Evolutionary conservation across 2,888 invertebrate species (phyloP).

Genomic region (Dicycla oo): DNA sequence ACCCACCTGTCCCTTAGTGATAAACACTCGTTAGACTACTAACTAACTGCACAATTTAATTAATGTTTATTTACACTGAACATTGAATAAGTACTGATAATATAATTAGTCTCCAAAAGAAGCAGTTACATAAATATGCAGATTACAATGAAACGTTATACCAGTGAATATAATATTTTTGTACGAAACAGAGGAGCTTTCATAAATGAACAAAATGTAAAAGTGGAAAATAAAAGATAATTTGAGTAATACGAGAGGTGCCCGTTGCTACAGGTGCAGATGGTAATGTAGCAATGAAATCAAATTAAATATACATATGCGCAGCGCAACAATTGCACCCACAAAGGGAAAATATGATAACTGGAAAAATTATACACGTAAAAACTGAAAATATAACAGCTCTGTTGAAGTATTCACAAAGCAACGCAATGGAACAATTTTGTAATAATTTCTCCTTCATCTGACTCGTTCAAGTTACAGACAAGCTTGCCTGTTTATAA

Average conservation of each 20-base stretch:
- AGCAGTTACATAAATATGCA: conserved; percentile 12
- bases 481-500: too few relatives aligned
- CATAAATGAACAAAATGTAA: conserved; percentile 39
- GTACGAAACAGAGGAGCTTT: conserved; percentile 22
- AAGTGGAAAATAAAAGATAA: conserved; percentile 50
- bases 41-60: conserved; percentile 62
- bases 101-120: conserved; percentile 21
- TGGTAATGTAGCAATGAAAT: conserved; percentile 46
- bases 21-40: conserved; percentile 67
- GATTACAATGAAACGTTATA: conserved; percentile 9
- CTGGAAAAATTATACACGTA: conserved; percentile 28
- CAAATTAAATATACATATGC: conserved; percentile 39
- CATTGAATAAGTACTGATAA: conserved; percentile 19
- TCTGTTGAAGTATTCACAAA: conserved; percentile 21
- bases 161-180: conserved; percentile 28
- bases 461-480: conserved; percentile 21
- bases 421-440: conserved; percentile 36
- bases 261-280: conserved; percentile 39
- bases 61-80: conserved; percentile 54
- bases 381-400: conserved; percentile 2
- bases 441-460: conserved; percentile 34
- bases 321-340: conserved; percentile 30
- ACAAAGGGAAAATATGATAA: conserved; percentile 45
- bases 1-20: conserved; percentile 74
- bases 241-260: conserved; percentile 29